Evolutionary conservation across 2,797 vertebrate species (phyloP), one percentile per base, ranked within the genome.

Genomic region (Dendrocincla fuliginosa): DNA sequence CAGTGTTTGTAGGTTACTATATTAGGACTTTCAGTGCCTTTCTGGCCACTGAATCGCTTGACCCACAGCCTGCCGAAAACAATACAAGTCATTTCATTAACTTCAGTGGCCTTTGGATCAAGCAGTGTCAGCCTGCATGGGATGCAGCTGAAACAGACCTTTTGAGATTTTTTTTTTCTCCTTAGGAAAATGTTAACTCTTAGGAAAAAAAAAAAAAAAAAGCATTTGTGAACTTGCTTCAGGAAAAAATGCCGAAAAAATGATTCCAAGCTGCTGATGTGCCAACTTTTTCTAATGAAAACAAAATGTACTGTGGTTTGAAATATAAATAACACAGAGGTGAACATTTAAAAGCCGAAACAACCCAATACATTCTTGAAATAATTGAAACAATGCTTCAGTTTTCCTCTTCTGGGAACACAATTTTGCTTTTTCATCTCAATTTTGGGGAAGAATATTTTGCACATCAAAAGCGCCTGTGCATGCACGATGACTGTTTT

Each of bases 11-110:
- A 50, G 32, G 32, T 63, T 46, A 42, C 57, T 70, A 56, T 33
- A 57, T 84, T 23, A 93, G 49, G 69, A 60, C 37, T 90, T 89
- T 49, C 25, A 19, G 49, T 78, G 68, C 41, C 64, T 70, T 94
- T 74, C 44, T 84, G 89, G 63, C 84, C 80, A 37, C 83, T 60
- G 56, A 89, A 84, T 63, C 35, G 8, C 22, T 90, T 92, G 77
- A 89, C 56, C 67, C n/a, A 44, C 37, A 94, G 44, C 55, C 73
- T 59, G 47, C 44, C 11, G 41, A 84, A 84, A 73, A 53, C 49
- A 89, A 53, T 41, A 70, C 16, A 75, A 87, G 53, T 53, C 3
- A 86, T 81, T 84, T 88, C 69, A 93, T 91, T 91, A 91, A 90
- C 84, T 89, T 64, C 55, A 13, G 55, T 60, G 75, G 71, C 71